Percentiles rank a stretch among this genome's conserved stretches.
Conservation (phyloP, 1,140 invertebrate species). For the Platorchestia sp. region DNA sequence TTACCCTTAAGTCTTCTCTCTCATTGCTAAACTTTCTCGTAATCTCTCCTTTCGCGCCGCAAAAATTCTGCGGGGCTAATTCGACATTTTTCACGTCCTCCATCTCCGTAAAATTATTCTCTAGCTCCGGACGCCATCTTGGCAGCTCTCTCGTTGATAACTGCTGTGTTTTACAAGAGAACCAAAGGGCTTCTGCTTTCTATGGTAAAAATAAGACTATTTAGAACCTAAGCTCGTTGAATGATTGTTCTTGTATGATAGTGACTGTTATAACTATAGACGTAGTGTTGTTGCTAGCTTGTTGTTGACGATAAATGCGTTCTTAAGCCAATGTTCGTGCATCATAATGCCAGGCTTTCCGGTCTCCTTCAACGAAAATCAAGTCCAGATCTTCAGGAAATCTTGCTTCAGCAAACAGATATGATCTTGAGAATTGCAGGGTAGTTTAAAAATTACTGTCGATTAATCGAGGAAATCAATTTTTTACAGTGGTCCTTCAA, state of each 20-base stretch:
- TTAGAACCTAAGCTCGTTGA: background rate
- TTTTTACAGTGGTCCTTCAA: no score
- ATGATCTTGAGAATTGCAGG: no score
- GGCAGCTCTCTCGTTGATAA: background rate
- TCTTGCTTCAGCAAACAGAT: no score
- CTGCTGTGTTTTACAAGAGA: slow-evolving; percentile 1
- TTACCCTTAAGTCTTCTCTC: background rate
- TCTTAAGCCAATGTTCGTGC: background rate
- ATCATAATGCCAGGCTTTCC: no score
- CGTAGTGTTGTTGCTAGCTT: slow-evolving; percentile 49
- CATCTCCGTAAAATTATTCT: background rate
- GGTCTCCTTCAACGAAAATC: no score
- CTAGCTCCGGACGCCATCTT: background rate
- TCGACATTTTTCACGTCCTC: background rate
- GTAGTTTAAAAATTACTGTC: no score
- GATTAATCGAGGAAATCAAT: no score
- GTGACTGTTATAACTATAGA: slow-evolving; percentile 28
- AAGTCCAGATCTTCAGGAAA: no score
- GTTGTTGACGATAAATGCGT: slow-evolving; percentile 25
- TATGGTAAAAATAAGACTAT: background rate
- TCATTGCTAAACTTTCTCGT: background rate
- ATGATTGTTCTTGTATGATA: slow-evolving; percentile 43
- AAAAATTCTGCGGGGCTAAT: background rate
- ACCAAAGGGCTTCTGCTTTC: slow-evolving; percentile 4
- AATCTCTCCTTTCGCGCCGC: background rate